A percentile compares a stretch with the other conserved stretches of the same genome.
phyloP scores from a whole-genome alignment of 1,140 invertebrate genomes.

The Sminthurinus signatus region DNA sequence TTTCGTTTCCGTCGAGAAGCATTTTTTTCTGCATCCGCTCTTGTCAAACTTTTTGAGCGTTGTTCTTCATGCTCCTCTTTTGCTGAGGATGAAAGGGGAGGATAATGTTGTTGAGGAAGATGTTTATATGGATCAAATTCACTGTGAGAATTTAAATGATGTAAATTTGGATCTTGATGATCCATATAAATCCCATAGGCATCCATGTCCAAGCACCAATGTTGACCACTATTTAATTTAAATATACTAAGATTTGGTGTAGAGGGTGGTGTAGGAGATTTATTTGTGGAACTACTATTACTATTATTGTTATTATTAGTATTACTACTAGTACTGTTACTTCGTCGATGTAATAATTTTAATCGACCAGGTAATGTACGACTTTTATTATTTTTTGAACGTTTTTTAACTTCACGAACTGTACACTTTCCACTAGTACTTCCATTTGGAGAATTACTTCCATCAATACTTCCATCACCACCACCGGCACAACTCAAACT shows the following conservation, averaged over 20 bases:
- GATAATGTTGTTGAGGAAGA: too few relatives aligned
- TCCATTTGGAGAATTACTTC: neutral
- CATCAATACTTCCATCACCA: neutral
- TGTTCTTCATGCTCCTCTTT: neutral
- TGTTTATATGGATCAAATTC: too few relatives aligned
- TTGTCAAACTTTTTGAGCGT: conserved; percentile 22
- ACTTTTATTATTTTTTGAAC: conserved; percentile 35
- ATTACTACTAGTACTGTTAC: conserved; percentile 9
- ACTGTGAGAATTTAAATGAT: too few relatives aligned
- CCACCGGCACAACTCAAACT: conserved; percentile 4
- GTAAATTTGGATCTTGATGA: conserved; percentile 7
- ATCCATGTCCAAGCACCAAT: conserved; percentile 37
- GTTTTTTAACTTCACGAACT: conserved; percentile 38
- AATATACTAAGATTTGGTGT: conserved; percentile 28
- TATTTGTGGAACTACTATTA: too few relatives aligned
- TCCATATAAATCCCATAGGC: conserved; percentile 36
- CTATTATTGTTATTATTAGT: too few relatives aligned
- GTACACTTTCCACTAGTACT: conserved; percentile 26
- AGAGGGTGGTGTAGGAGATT: conserved; percentile 30
- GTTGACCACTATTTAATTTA: conserved; percentile 22
- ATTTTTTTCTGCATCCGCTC: conserved; percentile 8
- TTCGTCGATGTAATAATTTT: conserved; percentile 21
- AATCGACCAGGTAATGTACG: conserved; percentile 36
- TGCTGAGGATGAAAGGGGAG: too few relatives aligned
- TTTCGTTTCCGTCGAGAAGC: conserved; percentile 8